phyloP scores from a whole-genome alignment of 2,888 invertebrate genomes.

The Heteropelma amictum region DNA sequence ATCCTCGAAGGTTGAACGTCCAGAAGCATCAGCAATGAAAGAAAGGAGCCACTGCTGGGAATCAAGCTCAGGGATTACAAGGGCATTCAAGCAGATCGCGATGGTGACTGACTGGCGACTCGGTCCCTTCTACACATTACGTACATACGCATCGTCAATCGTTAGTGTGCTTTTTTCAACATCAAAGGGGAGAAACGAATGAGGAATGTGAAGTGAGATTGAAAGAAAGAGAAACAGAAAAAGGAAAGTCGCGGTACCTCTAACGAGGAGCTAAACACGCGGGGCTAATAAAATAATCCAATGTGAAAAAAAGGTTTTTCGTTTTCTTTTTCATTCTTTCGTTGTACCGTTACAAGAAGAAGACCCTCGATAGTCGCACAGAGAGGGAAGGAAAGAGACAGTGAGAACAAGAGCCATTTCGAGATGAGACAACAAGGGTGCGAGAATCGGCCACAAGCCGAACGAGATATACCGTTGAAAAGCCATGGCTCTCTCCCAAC shows the following conservation, averaged over 20 bases:
- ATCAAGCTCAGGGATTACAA: conserved; percentile 51
- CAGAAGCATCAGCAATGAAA: conserved; percentile 32
- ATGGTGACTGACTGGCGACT: conserved; percentile 17
- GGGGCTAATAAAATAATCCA: conserved; percentile 47
- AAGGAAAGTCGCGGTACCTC: conserved; percentile 20
- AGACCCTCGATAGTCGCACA: conserved; percentile 38
- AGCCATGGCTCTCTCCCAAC: conserved; percentile 60
- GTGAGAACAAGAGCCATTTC: too few relatives aligned
- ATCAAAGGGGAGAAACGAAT: not conserved
- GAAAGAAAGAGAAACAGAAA: conserved; percentile 1
- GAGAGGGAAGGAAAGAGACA: too few relatives aligned
- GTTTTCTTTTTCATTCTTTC: not conserved
- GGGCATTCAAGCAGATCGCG: conserved; percentile 46
- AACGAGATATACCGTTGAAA: conserved; percentile 36
- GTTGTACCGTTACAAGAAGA: not conserved
- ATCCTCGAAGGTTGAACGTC: conserved; percentile 59
- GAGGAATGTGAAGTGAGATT: not conserved
- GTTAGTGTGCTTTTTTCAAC: conserved; percentile 72
- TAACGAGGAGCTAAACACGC: conserved; percentile 39
- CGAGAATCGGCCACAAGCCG: too few relatives aligned
- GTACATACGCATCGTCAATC: too few relatives aligned
- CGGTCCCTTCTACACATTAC: too few relatives aligned
- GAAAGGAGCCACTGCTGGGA: conserved; percentile 39
- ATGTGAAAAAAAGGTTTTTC: not conserved
- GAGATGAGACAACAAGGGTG: conserved; percentile 31